Percentiles rank a stretch among this genome's conserved stretches.
Evolutionary conservation across 2,113 vertebrate species (phyloP).

Genomic region (Baryphthengus martii): DNA sequence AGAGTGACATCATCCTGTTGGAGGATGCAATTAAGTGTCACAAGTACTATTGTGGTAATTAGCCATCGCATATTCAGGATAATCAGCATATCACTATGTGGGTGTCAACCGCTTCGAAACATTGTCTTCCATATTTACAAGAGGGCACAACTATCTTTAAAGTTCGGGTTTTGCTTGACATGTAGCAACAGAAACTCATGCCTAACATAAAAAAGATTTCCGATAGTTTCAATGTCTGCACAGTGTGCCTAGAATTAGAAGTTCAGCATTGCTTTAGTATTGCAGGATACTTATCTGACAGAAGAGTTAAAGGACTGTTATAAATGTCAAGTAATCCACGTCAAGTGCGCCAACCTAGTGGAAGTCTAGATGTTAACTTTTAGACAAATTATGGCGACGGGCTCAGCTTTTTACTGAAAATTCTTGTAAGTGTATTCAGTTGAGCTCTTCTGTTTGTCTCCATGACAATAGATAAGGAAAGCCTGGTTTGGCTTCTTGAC

Average conservation of each 20-base stretch:
- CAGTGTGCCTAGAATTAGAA: neutral
- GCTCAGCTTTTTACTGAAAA: neutral
- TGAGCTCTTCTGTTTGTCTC: neutral
- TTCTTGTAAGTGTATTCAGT: neutral
- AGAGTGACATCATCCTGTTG: neutral
- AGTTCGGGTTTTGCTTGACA: neutral
- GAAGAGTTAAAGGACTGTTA: neutral
- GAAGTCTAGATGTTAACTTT: neutral
- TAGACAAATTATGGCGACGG: neutral
- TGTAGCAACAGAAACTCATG: neutral
- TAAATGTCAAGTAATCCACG: neutral
- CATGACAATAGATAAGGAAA: neutral
- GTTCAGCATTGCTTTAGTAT: neutral
- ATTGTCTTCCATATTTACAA: neutral
- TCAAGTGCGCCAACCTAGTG: neutral
- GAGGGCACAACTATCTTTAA: neutral
- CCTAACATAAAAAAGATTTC: neutral
- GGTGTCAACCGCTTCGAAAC: neutral
- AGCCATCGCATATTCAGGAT: neutral
- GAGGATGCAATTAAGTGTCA: neutral
- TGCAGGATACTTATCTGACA: neutral
- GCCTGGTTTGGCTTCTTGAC: neutral
- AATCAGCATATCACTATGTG: neutral
- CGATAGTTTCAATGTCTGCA: neutral
- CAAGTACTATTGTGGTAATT: neutral